A percentile compares a stretch with the other conserved stretches of the same genome.
Evolutionary conservation across 2,888 invertebrate species (phyloP).

Genomic region (Rhagium mordax): DNA sequence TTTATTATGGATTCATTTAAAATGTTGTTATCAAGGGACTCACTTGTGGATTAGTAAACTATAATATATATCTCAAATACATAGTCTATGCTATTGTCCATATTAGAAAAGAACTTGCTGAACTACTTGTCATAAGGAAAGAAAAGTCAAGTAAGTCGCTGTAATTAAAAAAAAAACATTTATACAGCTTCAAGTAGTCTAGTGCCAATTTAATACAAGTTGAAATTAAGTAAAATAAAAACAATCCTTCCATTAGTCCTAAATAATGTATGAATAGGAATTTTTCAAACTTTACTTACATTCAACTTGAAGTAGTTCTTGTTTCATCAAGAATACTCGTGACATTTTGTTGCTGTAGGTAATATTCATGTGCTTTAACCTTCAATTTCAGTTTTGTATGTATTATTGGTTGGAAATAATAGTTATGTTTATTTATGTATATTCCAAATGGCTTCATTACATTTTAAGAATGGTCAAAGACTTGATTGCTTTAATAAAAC

Average conservation of each 20-base stretch:
- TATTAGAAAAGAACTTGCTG: too few relatives aligned
- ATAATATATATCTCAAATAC: too few relatives aligned
- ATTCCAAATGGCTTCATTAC: background rate
- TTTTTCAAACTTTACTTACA: constrained; percentile 19
- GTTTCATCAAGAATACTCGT: background rate
- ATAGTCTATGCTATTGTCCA: too few relatives aligned
- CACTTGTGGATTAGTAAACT: too few relatives aligned
- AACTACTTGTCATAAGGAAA: too few relatives aligned
- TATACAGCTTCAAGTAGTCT: background rate
- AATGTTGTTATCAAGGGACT: too few relatives aligned
- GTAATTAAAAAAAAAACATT: background rate
- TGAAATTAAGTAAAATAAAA: background rate
- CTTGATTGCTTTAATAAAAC: too few relatives aligned
- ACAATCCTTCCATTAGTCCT: constrained; percentile 11
- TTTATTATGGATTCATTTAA: too few relatives aligned
- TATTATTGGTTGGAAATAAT: background rate
- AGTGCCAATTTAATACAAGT: background rate
- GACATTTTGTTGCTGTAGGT: background rate
- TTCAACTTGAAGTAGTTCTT: background rate
- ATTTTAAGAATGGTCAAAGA: background rate
- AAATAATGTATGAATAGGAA: constrained; percentile 17
- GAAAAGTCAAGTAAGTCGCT: background rate
- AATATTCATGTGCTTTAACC: background rate
- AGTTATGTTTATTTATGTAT: background rate
- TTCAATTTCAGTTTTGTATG: background rate